Percentiles rank a stretch among this genome's conserved stretches.
These are phyloP conservation scores for Poecilia latipinna DNA, from an alignment of 2,113 vertebrate genomes.

Conservation along the genomic window DNA sequence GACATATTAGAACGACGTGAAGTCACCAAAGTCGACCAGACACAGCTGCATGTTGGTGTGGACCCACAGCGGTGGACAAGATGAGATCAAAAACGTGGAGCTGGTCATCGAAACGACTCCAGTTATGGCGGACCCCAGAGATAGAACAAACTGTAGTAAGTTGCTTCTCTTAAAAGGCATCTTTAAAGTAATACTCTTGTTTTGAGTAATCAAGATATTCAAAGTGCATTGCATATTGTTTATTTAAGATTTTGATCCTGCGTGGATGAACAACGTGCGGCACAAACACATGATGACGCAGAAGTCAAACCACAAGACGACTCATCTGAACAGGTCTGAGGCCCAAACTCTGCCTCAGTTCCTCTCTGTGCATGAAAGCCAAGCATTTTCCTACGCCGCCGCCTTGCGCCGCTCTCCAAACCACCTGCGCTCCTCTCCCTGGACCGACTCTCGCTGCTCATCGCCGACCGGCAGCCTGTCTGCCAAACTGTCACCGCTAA, in stretches of 20 bases:
- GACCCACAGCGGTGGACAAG: conserved; percentile 79
- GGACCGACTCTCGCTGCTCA: conserved; percentile 86
- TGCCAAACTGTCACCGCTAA: conserved; percentile 84
- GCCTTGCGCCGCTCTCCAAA: conserved; percentile 85
- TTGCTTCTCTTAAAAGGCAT: neutral
- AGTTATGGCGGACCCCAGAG: conserved; percentile 74
- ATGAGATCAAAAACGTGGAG: conserved; percentile 88
- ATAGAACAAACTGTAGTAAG: conserved; percentile 85
- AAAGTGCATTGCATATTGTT: neutral
- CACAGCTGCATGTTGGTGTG: conserved; percentile 85
- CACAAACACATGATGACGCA: conserved; percentile 82
- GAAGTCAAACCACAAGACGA: conserved; percentile 67
- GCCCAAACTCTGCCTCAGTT: conserved; percentile 82
- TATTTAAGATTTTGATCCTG: conserved; percentile 77
- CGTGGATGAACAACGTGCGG: conserved; percentile 88
- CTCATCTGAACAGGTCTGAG: conserved; percentile 78
- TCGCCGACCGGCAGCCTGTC: conserved; percentile 85
- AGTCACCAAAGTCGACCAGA: conserved; percentile 87
- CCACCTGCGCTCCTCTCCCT: conserved; percentile 69
- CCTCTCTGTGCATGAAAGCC: conserved; percentile 83
- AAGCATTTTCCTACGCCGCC: conserved; percentile 88
- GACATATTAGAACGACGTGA: conserved; percentile 86
- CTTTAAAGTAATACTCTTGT: neutral
- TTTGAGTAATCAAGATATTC: neutral
- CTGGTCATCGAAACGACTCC: conserved; percentile 86